Evolutionary conservation across 2,113 vertebrate genomes (phyloP).

Genomic region (Platysternon megacephalum): DNA sequence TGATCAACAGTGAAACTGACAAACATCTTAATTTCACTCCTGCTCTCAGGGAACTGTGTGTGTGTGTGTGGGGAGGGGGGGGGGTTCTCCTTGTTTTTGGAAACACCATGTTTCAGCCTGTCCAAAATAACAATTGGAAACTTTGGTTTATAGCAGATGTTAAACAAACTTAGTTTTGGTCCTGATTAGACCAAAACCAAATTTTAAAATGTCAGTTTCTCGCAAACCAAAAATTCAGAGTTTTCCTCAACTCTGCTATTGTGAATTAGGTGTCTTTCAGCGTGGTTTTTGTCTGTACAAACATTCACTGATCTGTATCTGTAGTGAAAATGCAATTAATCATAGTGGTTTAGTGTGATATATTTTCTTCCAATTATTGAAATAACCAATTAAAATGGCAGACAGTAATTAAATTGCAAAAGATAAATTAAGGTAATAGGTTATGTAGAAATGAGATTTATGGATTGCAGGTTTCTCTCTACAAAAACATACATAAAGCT

Average conservation of each 20-base stretch:
- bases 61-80: rapidly evolving
- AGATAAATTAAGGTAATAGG: not conserved
- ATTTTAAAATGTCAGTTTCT: not conserved
- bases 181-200: not conserved
- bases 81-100: not conserved
- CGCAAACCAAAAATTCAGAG: not conserved
- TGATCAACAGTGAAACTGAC: not conserved
- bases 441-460: not conserved
- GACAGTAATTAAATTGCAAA: not conserved
- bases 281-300: not conserved
- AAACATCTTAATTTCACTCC: not conserved
- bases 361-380: constrained; percentile 8
- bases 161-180: not conserved
- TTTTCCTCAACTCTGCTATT: not conserved
- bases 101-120: not conserved
- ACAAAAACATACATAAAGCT: not conserved
- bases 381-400: not conserved
- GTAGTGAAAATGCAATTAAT: not conserved
- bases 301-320: not conserved
- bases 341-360: not conserved
- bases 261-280: not conserved
- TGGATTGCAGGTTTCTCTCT: not conserved
- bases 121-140: not conserved
- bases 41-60: not conserved
- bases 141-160: not conserved